phyloP scores from a whole-genome alignment of 2,888 invertebrate genomes.

The Drosophila villosipedis region DNA sequence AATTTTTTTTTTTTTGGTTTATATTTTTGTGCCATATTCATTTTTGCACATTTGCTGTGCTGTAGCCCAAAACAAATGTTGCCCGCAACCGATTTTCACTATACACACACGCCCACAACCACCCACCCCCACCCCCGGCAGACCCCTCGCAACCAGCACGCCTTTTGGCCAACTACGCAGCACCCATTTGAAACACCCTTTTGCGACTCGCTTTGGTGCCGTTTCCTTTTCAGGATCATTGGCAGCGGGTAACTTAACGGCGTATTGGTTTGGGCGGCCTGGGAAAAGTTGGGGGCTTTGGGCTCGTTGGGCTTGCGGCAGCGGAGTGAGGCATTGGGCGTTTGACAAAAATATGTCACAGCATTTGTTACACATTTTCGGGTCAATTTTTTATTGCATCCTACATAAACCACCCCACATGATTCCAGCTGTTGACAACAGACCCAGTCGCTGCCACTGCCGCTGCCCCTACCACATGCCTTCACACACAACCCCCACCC shows the following conservation, averaged over 20 bases:
- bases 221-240: slow-evolving; percentile 77
- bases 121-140: neutral
- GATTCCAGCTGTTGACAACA: slow-evolving; percentile 63
- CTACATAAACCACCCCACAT: slow-evolving; percentile 56
- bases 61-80: slow-evolving; percentile 77
- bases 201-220: slow-evolving; percentile 57
- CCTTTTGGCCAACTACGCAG: slow-evolving; percentile 10
- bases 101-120: slow-evolving; percentile 19
- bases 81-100: slow-evolving; percentile 72
- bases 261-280: slow-evolving; percentile 15
- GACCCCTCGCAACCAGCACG: neutral
- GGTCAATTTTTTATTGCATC: slow-evolving; percentile 77
- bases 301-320: neutral
- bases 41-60: slow-evolving; percentile 69
- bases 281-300: neutral
- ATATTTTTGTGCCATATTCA: slow-evolving; percentile 60
- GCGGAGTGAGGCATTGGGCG: slow-evolving; percentile 19
- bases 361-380: slow-evolving; percentile 80
- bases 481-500: neutral
- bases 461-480: neutral
- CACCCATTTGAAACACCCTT: slow-evolving; percentile 61
- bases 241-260: slow-evolving; percentile 62
- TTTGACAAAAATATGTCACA: slow-evolving; percentile 78
- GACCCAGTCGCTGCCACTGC: slow-evolving; percentile 13
- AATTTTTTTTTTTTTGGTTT: slow-evolving; percentile 14